Base-by-base conservation (phyloP, 2,797 vertebrate genomes). In the Chelonia mydas region DNA sequence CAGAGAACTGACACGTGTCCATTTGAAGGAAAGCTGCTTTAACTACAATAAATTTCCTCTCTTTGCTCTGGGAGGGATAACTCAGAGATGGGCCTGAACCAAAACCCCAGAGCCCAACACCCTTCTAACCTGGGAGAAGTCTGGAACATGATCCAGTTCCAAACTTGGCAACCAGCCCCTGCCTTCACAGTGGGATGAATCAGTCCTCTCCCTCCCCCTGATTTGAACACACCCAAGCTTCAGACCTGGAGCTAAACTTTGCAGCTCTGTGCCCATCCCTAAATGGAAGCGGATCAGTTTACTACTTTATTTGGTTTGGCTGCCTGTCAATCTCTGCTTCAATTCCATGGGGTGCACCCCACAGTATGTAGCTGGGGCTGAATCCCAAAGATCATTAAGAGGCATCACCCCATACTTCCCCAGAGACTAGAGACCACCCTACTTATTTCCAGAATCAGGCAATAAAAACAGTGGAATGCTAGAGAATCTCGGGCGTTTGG, bases 371-470 rank as follows among this genome's bases (percentile, higher is more conserved):
- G 31, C 90, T 88, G 79, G 28, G 80, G 61, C 65, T 0, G 1
- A 81, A 82, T 53, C n/a, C 85, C 3, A 27, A 47, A 13, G 23
- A 76, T 76, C 21, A 74, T 23, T 74, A 45, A 45, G 72, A 27
- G 41, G 37, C 72, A 74, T 25, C 11, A 27, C 23, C 11, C 25
- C 37, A 41, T 74, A 12, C 68, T 74, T 74, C 5, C 23, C 41
- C 23, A 76, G 72, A 47, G 41, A 47, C 23, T 74, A 13, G 72
- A 76, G 41, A 76, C 37, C 41, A 76, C 3, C 97, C 96, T 89
- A 96, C 93, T 0, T 95, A 68, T 80, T 88, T 81, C 93, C 8
- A 53, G 94, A 89, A 94, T 37, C 87, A 94, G 89, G 95, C 54
- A 0, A 25, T 0, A 15, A 92, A 90, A 45, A 11, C 72, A 76